Conservation (phyloP, 2,888 invertebrate genomes). For the Lasioglossum marginatum region DNA sequence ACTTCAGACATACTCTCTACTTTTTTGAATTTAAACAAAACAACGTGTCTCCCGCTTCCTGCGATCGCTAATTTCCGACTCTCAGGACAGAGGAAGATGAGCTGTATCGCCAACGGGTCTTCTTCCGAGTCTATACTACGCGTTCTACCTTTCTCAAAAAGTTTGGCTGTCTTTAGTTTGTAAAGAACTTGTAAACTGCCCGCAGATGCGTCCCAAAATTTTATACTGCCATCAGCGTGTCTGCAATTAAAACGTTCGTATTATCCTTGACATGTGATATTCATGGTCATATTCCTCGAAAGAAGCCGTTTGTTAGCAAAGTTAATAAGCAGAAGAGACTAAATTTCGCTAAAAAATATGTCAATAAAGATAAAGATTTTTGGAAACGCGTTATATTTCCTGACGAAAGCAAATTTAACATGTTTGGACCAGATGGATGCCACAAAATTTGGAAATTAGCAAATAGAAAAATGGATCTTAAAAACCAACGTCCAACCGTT, state of each 20-base stretch:
- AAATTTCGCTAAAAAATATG: no score
- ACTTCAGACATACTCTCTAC: constrained; percentile 94
- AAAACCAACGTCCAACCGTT: no score
- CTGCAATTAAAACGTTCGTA: constrained; percentile 84
- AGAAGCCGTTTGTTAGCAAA: no score
- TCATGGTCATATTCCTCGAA: no score
- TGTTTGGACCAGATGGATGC: no score
- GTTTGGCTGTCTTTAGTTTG: constrained; percentile 98
- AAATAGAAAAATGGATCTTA: no score
- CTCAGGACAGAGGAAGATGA: constrained; percentile 96
- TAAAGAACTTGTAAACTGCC: constrained; percentile 98
- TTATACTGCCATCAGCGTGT: constrained; percentile 98
- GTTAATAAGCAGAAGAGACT: no score
- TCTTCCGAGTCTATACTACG: constrained; percentile 90
- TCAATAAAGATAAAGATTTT: no score
- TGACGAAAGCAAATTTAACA: no score
- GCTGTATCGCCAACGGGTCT: constrained; percentile 95
- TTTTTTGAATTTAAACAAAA: constrained; percentile 98
- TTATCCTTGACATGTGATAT: no score
- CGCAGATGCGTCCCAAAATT: constrained; percentile 99
- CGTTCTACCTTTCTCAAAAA: constrained; percentile 91
- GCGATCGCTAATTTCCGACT: constrained; percentile 95
- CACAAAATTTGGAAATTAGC: no score
- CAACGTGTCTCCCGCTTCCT: constrained; percentile 96
- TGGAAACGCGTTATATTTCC: no score